phyloP scores from a whole-genome alignment of 92 coral and sea anemone genomes.

The Ricordea florida region DNA sequence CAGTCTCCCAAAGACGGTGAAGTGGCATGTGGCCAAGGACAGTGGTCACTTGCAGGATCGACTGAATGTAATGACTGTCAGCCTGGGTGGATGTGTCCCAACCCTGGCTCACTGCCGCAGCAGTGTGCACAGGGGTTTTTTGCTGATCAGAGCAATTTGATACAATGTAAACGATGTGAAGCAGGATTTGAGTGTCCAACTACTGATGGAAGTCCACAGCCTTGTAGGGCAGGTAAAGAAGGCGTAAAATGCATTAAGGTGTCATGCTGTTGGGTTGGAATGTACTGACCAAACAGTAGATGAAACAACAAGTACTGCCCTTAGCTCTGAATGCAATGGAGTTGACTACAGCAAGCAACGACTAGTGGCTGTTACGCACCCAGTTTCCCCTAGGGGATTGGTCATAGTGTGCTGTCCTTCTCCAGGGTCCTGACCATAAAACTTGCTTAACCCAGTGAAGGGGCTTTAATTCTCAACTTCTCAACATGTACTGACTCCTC shows the following conservation, averaged over 20 bases:
- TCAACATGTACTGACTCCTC: too few relatives aligned
- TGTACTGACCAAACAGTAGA: too few relatives aligned
- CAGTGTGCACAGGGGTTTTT: constrained; percentile 80
- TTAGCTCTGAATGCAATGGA: too few relatives aligned
- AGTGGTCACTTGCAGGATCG: constrained; percentile 84
- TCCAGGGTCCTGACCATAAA: too few relatives aligned
- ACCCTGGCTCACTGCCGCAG: constrained; percentile 54
- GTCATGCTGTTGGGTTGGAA: too few relatives aligned
- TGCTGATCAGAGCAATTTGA: constrained; percentile 53
- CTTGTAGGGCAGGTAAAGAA: constrained; percentile 70
- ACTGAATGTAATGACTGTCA: constrained; percentile 84
- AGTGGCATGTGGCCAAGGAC: constrained; percentile 69
- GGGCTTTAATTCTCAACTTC: too few relatives aligned
- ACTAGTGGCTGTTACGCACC: too few relatives aligned
- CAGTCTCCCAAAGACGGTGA: constrained; percentile 73
- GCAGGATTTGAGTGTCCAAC: constrained; percentile 81
- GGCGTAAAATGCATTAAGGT: background rate
- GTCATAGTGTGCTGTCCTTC: too few relatives aligned
- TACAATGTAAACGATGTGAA: constrained; percentile 67
- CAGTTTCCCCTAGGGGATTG: too few relatives aligned
- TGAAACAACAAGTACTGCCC: too few relatives aligned
- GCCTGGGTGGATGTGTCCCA: constrained; percentile 71
- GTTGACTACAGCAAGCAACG: too few relatives aligned
- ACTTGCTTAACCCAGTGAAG: too few relatives aligned
- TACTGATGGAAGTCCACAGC: constrained; percentile 50